These are phyloP conservation scores for roundworm (Caenorhabditis elegans) DNA, from an alignment of 1,140 invertebrate genomes.

Conservation along the genomic window DNA sequence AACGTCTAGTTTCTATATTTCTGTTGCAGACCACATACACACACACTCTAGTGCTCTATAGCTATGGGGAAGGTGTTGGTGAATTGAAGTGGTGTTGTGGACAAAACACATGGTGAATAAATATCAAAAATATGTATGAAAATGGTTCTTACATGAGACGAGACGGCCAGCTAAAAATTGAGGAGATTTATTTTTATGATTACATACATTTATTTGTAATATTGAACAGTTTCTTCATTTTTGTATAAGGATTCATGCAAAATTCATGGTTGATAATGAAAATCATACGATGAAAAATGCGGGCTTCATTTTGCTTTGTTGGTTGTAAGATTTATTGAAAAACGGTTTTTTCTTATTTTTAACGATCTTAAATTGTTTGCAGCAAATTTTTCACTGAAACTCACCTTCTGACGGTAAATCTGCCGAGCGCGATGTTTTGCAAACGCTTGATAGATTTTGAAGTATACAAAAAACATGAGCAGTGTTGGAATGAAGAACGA, in stretches of 20 bases:
- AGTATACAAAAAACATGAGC: constrained; percentile 66
- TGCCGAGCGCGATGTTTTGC: constrained; percentile 65
- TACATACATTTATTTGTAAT: neutral
- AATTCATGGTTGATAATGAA: constrained; percentile 25
- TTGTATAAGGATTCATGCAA: constrained; percentile 1
- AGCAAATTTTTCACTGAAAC: neutral
- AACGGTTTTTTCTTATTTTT: neutral
- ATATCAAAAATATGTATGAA: constrained; percentile 20
- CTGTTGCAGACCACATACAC: constrained; percentile 5
- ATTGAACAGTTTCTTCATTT: neutral
- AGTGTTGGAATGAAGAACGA: constrained; percentile 66
- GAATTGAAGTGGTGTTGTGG: constrained; percentile 33
- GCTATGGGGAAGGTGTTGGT: no score
- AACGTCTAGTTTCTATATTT: no score
- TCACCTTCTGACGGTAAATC: constrained; percentile 66
- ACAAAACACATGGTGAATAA: constrained; percentile 35
- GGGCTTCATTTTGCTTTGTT: constrained; percentile 1
- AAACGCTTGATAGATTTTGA: constrained; percentile 66
- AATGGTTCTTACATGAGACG: constrained; percentile 59
- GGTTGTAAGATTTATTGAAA: no score
- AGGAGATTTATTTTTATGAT: neutral
- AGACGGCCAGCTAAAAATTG: constrained; percentile 61
- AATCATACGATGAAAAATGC: neutral
- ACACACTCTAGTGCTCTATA: neutral
- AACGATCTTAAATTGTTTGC: no score